Percentiles rank a stretch among this genome's conserved stretches.
Conservation (phyloP, 92 coral and sea anemone species). For the Zoanthus sociatus region DNA sequence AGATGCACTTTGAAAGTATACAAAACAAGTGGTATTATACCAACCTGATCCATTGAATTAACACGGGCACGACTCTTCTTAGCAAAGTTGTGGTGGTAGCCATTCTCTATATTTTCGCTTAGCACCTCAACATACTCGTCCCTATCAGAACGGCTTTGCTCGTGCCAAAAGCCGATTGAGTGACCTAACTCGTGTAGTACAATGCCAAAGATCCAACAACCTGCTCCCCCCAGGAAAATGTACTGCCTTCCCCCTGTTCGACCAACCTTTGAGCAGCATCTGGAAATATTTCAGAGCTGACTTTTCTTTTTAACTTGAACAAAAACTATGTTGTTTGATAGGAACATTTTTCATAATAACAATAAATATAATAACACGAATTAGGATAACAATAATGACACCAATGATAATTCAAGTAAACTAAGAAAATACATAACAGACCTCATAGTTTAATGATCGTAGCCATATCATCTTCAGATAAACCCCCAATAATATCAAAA, state of each 20-base stretch:
- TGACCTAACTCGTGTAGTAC: conserved; percentile 87
- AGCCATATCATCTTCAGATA: too few relatives aligned
- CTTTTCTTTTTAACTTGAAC: not conserved
- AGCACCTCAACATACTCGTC: conserved; percentile 77
- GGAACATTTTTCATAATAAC: not conserved
- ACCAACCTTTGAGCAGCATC: conserved; percentile 84
- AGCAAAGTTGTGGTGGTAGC: conserved; percentile 66
- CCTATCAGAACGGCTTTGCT: conserved; percentile 82
- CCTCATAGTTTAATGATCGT: too few relatives aligned
- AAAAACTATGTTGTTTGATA: not conserved
- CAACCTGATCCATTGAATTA: conserved; percentile 77
- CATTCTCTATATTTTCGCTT: conserved; percentile 57
- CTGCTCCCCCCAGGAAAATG: conserved; percentile 61
- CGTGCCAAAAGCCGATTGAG: conserved; percentile 88
- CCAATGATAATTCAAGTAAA: too few relatives aligned
- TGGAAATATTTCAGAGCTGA: conserved; percentile 4
- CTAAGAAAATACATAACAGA: too few relatives aligned
- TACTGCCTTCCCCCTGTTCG: conserved; percentile 71
- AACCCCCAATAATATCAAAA: too few relatives aligned
- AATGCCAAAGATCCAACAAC: conserved; percentile 67
- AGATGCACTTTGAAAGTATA: too few relatives aligned
- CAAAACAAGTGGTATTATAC: not conserved
- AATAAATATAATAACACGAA: too few relatives aligned
- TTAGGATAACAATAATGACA: too few relatives aligned
- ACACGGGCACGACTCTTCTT: conserved; percentile 48